Evolutionary conservation across 2,113 vertebrate genomes (phyloP).

Genomic region (cat (Felis catus)): DNA sequence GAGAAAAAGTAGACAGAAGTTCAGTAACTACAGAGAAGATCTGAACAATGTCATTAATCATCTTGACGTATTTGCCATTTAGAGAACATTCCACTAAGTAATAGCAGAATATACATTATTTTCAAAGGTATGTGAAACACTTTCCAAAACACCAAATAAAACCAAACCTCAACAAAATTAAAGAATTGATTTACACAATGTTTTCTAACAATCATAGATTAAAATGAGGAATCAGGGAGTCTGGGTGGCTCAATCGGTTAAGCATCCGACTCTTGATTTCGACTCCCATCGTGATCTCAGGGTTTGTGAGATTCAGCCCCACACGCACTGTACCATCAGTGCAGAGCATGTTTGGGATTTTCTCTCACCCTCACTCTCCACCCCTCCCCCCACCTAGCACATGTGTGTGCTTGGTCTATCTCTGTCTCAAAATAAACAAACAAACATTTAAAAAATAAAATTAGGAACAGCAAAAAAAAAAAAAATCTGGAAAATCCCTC

Average conservation of each 20-base stretch:
- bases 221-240: not conserved
- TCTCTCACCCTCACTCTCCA: no score
- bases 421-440: no score
- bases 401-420: no score
- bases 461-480: not conserved
- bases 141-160: not conserved
- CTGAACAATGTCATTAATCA: not conserved
- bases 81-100: not conserved
- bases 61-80: not conserved
- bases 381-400: no score
- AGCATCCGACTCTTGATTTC: no score
- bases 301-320: no score
- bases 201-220: not conserved
- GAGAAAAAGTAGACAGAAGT: not conserved
- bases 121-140: not conserved
- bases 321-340: no score
- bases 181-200: not conserved
- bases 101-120: not conserved
- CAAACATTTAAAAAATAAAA: not conserved
- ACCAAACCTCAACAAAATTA: not conserved
- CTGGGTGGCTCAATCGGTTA: no score
- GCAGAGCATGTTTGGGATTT: no score
- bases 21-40: not conserved
- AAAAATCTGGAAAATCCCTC: not conserved
- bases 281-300: no score